Conservation (phyloP, 2,113 vertebrate genomes). For the Callaeas wilsoni region DNA sequence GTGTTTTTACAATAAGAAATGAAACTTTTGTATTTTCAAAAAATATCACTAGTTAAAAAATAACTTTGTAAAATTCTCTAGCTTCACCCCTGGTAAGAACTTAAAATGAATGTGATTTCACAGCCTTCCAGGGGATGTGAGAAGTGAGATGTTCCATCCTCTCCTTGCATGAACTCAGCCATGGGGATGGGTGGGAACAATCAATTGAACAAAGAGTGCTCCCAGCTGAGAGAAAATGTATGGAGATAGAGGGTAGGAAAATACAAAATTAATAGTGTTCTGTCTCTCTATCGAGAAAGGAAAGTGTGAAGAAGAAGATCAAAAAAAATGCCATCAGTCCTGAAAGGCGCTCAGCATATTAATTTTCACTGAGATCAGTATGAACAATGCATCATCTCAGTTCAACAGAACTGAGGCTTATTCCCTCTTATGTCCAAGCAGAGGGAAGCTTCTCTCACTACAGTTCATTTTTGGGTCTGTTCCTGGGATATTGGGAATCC, state of each 20-base stretch:
- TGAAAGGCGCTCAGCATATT: background rate
- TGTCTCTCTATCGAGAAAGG: background rate
- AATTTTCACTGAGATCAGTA: background rate
- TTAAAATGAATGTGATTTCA: background rate
- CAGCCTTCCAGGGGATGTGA: background rate
- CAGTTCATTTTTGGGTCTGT: background rate
- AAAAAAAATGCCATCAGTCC: background rate
- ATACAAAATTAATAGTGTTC: background rate
- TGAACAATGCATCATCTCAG: background rate
- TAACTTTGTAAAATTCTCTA: background rate
- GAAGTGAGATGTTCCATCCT: background rate
- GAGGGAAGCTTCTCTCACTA: background rate
- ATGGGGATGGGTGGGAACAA: background rate
- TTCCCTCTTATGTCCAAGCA: background rate
- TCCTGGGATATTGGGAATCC: background rate
- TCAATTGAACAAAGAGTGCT: background rate
- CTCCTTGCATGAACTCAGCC: background rate
- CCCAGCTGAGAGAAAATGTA: background rate
- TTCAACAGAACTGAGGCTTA: background rate
- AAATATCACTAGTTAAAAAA: background rate
- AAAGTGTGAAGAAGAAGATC: background rate
- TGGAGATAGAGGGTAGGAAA: background rate
- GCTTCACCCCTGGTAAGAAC: rapidly evolving
- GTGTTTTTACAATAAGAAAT: background rate
- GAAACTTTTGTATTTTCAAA: background rate